Evolutionary conservation across 92 coral and sea anemone species (phyloP), one percentile per base, ranked within the genome.

Genomic region (Virgularia gustaviana): DNA sequence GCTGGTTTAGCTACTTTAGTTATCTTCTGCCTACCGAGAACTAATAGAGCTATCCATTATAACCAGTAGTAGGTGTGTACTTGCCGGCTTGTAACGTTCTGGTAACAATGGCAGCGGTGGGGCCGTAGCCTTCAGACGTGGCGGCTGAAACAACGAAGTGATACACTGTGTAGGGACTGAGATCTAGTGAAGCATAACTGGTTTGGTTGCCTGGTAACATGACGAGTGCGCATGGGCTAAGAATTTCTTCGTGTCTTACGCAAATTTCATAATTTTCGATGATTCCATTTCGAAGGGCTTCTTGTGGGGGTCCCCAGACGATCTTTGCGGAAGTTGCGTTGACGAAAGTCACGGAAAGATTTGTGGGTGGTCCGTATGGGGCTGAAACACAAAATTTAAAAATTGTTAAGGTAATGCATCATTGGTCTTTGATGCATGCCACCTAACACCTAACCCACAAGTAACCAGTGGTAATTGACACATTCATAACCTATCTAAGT

Each of bases 81-180:
- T 27, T 7, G 51, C 75, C 75, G 31, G 61, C 54, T 51, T 68
- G 59, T 20, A 22, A 68, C 51, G 75, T 68, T 19, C 36, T 68
- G 75, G 1, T 49, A 18, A 34, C 13, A 43, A 34, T 31, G 27
- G 51, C n/a, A 36, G 55, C 54, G 33, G 42, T 43, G 2, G 75
- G 75, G 15, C 75, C 75, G 35, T 35, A 33, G 27, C 75, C 75
- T 28, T 27, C 75, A 5, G 75, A 68, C 2, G 75, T 68, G 22
- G 60, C 44, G 15, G 75, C 75, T 16, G 41, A 23, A 51, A 68
- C 45, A 28, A 68, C 51, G 32, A 49, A 43, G 61, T 68, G 59
- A 49, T 68, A 68, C 1, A 34, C 20, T 1, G 75, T 68, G 61
- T 27, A 68, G 20, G 75, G 75, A 11, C 16, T 12, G 32, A 68